A percentile compares a stretch with the other conserved stretches of the same genome.
These are phyloP conservation scores for Parnassius apollo DNA, from an alignment of 2,888 invertebrate genomes.

Conservation along the genomic window DNA sequence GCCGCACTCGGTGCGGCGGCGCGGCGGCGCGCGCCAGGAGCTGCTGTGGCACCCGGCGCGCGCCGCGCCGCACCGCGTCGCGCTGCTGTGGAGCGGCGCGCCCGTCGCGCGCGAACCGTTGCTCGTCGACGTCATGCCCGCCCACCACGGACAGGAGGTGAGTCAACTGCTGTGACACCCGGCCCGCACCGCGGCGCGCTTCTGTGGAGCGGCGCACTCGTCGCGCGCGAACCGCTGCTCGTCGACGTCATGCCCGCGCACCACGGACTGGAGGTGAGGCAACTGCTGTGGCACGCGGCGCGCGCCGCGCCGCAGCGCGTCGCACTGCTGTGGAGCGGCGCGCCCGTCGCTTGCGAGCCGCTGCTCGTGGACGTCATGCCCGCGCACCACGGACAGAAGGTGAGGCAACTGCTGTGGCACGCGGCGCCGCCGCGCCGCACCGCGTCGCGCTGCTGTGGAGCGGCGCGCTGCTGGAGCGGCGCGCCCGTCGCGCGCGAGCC, in stretches of 20 bases:
- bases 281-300: no score
- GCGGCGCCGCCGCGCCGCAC: conserved; percentile 93
- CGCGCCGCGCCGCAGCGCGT: no score
- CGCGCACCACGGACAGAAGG: no score
- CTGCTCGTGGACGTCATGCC: no score
- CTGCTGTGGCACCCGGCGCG: conserved; percentile 93
- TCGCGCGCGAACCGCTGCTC: conserved; percentile 75
- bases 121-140: conserved; percentile 79
- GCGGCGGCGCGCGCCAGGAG: conserved; percentile 87
- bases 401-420: conserved; percentile 93
- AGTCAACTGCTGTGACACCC: conserved; percentile 10
- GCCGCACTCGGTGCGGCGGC: conserved; percentile 89
- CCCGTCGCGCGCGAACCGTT: conserved; percentile 82
- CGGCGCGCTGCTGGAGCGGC: no score
- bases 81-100: conserved; percentile 92
- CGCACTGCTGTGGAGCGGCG: no score
- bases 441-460: conserved; percentile 89
- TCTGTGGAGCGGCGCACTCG: conserved; percentile 92
- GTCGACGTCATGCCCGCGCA: conserved; percentile 83
- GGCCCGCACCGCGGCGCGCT: conserved; percentile 85
- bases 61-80: conserved; percentile 92
- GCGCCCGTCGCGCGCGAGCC: conserved; percentile 84
- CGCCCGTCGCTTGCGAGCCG: no score
- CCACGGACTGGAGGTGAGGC: conserved; percentile 86
- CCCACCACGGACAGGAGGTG: conserved; percentile 86